Conservation (phyloP, 2,797 vertebrate species). For the Graptemys geographica region DNA sequence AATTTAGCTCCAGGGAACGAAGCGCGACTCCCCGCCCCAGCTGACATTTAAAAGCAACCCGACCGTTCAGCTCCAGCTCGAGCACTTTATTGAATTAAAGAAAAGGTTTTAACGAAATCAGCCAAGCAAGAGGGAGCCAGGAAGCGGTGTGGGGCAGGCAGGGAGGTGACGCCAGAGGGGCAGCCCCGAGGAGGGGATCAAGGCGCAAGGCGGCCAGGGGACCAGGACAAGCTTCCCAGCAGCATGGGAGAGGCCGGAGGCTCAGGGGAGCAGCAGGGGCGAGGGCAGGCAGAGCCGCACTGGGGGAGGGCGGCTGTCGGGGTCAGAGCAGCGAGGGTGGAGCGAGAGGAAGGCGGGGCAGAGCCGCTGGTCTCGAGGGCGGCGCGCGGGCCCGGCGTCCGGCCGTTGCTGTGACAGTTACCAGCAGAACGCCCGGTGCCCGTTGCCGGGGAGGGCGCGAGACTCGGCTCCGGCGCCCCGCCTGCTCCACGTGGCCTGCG, state of each 20-base stretch:
- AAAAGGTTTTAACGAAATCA: not conserved
- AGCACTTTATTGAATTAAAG: not conserved
- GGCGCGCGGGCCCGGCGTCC: slow-evolving; percentile 29
- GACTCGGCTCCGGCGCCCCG: slow-evolving; percentile 19
- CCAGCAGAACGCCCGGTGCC: not conserved
- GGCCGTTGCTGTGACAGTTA: slow-evolving; percentile 60
- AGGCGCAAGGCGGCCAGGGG: not conserved
- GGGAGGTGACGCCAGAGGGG: not conserved
- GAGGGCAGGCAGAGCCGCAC: no score
- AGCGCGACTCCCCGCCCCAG: not conserved
- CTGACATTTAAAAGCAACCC: not conserved
- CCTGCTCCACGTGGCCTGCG: slow-evolving; percentile 32
- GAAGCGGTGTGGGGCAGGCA: no score
- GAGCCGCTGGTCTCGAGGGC: not conserved
- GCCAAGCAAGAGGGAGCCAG: no score
- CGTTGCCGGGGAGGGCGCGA: not conserved
- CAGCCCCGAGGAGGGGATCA: not conserved
- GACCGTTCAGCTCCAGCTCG: no score
- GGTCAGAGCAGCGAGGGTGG: not conserved
- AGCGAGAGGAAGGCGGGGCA: not conserved
- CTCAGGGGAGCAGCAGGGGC: no score
- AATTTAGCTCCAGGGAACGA: no score
- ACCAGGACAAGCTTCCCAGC: no score
- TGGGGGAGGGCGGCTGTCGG: not conserved
- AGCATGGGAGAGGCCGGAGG: not conserved